Evolutionary conservation across 1,140 invertebrate genomes (phyloP).

Genomic region (Neelides sp.): DNA sequence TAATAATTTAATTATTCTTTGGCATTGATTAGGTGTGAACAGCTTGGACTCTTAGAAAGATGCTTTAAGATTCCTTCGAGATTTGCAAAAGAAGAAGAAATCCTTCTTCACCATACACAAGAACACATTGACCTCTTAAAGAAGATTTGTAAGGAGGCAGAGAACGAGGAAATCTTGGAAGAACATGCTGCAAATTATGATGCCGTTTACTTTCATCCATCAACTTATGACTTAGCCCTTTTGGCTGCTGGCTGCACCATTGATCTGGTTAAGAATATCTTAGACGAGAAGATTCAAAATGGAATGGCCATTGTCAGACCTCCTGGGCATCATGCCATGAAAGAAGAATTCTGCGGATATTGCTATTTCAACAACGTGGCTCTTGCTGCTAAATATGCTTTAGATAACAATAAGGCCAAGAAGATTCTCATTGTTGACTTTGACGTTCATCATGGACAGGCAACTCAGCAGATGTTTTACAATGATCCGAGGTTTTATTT

Average conservation of each 20-base stretch:
- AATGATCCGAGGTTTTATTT: constrained; percentile 62
- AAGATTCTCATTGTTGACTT: constrained; percentile 89
- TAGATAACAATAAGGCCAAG: constrained; percentile 45
- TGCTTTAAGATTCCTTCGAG: constrained; percentile 49
- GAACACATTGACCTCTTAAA: constrained; percentile 52
- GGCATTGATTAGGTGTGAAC: constrained; percentile 46
- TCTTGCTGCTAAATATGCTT: constrained; percentile 66
- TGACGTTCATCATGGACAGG: constrained; percentile 94
- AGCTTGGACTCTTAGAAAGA: constrained; percentile 55
- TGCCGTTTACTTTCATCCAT: constrained; percentile 69
- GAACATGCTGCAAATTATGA: constrained; percentile 52
- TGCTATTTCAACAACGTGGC: constrained; percentile 97
- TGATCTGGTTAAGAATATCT: constrained; percentile 60
- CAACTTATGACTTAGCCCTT: constrained; percentile 62
- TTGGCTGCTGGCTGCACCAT: constrained; percentile 66
- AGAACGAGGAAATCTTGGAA: constrained; percentile 46
- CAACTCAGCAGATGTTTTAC: constrained; percentile 89
- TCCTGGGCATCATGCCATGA: constrained; percentile 82
- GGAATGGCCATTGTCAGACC: constrained; percentile 63
- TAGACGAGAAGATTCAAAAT: constrained; percentile 58
- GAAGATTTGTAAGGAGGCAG: constrained; percentile 42
- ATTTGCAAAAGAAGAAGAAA: constrained; percentile 54
- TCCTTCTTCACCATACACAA: constrained; percentile 51
- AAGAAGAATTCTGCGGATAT: constrained; percentile 75
- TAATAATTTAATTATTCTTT: neutral